Evolutionary conservation across 2,113 vertebrate genomes (phyloP), one percentile per base, ranked within the genome.

Genomic region (Zingel zingel): DNA sequence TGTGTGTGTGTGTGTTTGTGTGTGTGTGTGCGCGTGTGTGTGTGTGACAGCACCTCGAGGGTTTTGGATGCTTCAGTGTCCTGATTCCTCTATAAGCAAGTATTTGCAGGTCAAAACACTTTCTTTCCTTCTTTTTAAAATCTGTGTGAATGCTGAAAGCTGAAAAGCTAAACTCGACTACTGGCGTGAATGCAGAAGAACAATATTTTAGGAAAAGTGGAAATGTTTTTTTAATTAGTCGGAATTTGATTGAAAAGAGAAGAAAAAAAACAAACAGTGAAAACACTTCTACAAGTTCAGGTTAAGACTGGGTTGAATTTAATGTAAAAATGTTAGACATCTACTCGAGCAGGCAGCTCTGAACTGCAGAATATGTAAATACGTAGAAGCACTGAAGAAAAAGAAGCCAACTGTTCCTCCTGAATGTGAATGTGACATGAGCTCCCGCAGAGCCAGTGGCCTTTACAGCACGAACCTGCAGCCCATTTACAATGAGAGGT

Each of bases 21-120:
- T 79, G 67, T 66, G 66, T 56, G 43, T 69, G 71, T 51, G 62
- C 54, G 72, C 62, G 61, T 67, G 53, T 54, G 51, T 72, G 39
- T 53, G 74, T n/a, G 51, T 10, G 74, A 82, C n/a, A 47, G 73
- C 58, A 61, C 56, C 66, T 77, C 48, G 1, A 54, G 61, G 23
- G 45, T 73, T 45, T 36, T 45, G 51, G 58, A 71, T 50, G 78
- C 47, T 14, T 71, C n/a, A 18, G 25, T 54, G 39, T 36, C 33
- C 33, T 36, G 5, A 8, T 8, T 6, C 36, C 7, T 36, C 3
- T 36, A 36, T 36, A 36, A 36, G 5, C 33, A 6, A 36, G 36
- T 39, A 39, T 39, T 33, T 39, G 8, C 36, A 39, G 36, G 36
- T 39, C 36, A 39, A 39, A 39, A 39, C 36, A 1, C 8, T 8